Conservation (phyloP, 2,888 invertebrate species). For the Philaethria dido region DNA sequence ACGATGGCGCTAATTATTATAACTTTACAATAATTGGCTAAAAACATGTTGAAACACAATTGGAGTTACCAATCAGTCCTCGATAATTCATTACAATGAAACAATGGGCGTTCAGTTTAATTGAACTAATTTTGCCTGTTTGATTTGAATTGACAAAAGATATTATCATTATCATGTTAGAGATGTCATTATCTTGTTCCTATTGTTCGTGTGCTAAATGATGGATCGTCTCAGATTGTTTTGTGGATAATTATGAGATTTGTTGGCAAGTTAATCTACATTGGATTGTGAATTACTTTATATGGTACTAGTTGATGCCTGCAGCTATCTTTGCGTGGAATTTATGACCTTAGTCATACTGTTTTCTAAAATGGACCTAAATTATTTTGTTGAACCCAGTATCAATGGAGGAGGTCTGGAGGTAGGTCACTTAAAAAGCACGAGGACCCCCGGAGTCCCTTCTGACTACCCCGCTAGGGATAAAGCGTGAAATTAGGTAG, state of each 20-base stretch:
- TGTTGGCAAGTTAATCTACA: conserved; percentile 1
- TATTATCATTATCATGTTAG: conserved; percentile 29
- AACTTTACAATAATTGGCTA: background rate
- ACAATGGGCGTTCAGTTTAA: conserved; percentile 19
- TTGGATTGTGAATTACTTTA: conserved; percentile 4
- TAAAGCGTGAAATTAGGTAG: too few species aligned
- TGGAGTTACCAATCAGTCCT: conserved; percentile 2
- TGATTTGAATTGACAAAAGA: conserved; percentile 25
- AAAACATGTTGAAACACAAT: conserved; percentile 1
- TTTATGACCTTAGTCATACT: too few species aligned
- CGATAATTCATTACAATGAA: conserved; percentile 21
- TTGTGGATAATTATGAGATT: conserved; percentile 7
- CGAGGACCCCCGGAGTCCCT: too few species aligned
- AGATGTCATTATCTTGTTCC: conserved; percentile 21
- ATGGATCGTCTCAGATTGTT: conserved; percentile 17
- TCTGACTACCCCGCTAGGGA: too few species aligned
- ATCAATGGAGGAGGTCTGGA: too few species aligned
- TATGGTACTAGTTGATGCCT: too few species aligned
- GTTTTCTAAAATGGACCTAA: too few species aligned
- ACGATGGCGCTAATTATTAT: background rate
- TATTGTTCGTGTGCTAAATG: conserved; percentile 17
- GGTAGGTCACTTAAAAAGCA: too few species aligned
- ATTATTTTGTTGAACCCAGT: too few species aligned
- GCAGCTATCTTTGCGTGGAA: too few species aligned
- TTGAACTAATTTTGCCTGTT: conserved; percentile 19